Evolutionary conservation across 2,797 vertebrate genomes (phyloP).

Genomic region (Buphagus erythrorhynchus): DNA sequence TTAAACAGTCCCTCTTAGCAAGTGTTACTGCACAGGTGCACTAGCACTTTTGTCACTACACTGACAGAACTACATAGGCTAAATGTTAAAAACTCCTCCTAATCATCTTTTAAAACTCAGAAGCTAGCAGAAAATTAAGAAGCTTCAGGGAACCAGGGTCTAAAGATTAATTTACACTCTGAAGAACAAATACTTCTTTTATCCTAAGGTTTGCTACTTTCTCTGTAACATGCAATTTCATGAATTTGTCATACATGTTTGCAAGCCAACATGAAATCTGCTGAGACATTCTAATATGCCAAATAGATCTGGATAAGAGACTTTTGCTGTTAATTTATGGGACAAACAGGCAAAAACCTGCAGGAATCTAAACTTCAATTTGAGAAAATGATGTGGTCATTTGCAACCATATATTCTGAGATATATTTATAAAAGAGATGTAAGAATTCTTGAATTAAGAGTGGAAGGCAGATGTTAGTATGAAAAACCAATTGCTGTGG

Average conservation of each 20-base stretch:
- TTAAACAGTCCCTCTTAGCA: background rate
- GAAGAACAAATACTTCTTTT: background rate
- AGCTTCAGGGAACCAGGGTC: background rate
- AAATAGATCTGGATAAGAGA: background rate
- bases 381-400: background rate
- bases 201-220: background rate
- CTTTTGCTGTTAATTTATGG: background rate
- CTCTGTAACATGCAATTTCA: background rate
- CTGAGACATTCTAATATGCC: background rate
- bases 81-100: background rate
- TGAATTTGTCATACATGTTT: background rate
- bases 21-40: background rate
- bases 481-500: background rate
- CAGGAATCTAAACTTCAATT: background rate
- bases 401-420: background rate
- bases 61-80: background rate
- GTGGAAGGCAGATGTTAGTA: background rate
- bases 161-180: background rate
- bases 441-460: background rate
- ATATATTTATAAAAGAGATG: background rate
- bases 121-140: background rate
- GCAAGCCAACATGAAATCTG: background rate
- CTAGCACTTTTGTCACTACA: background rate
- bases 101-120: background rate
- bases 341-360: background rate